Conservation (phyloP, 2,888 invertebrate genomes). For the Eubasilissa splendida region DNA sequence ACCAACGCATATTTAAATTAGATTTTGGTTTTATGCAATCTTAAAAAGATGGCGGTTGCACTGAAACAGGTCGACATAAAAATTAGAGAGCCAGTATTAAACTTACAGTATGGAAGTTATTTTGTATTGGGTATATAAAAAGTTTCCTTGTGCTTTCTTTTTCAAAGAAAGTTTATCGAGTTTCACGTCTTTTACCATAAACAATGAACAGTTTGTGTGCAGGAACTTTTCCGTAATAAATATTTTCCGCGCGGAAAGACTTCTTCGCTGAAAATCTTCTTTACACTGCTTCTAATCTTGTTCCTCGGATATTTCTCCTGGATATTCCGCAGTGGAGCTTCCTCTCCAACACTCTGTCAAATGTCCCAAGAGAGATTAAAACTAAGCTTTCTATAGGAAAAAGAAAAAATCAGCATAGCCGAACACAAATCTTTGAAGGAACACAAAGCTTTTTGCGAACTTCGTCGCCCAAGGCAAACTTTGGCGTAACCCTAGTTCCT, state of each 20-base stretch:
- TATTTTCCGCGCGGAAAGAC: conserved; percentile 3
- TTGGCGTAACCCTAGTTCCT: not conserved
- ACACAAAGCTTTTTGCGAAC: conserved; percentile 19
- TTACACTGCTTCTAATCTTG: conserved; percentile 1
- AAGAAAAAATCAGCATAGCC: conserved; percentile 27
- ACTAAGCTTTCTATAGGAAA: not conserved
- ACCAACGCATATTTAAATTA: too few species aligned
- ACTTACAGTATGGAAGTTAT: too few species aligned
- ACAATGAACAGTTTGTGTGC: conserved; percentile 2
- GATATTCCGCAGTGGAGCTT: not conserved
- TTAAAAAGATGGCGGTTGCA: too few species aligned
- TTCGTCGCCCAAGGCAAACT: conserved; percentile 6
- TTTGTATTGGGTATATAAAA: not conserved
- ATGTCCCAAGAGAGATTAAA: conserved; percentile 40
- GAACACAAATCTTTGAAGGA: not conserved
- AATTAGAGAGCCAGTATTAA: too few species aligned
- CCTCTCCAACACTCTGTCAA: conserved; percentile 31
- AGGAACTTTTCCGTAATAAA: not conserved
- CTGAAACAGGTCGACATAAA: too few species aligned
- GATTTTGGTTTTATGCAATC: too few species aligned
- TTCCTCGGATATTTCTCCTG: conserved; percentile 28
- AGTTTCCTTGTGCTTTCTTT: not conserved
- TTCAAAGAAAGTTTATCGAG: not conserved
- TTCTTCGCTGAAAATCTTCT: conserved; percentile 9
- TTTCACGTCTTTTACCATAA: conserved; percentile 10